Percentiles rank a stretch among this genome's conserved stretches.
These are phyloP conservation scores for Metopolophium dirhodum DNA, from an alignment of 1,140 invertebrate species.

Conservation along the genomic window DNA sequence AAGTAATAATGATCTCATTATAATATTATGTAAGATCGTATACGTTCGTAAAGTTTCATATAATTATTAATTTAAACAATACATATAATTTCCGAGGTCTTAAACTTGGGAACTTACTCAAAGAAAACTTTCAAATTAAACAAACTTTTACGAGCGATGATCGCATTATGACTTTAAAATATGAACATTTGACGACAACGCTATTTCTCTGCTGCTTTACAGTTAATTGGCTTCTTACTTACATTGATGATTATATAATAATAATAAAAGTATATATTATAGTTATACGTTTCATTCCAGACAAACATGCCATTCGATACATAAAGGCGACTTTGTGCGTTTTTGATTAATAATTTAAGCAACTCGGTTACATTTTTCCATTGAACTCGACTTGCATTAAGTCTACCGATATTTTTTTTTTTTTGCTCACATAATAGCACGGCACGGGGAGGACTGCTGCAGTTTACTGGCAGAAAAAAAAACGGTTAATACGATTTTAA, in stretches of 20 bases:
- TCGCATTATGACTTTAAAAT: not conserved
- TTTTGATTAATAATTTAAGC: not conserved
- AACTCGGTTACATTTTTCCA: not conserved
- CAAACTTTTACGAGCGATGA: not conserved
- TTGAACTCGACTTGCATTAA: not conserved
- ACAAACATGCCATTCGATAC: not conserved
- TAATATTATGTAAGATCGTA: not conserved
- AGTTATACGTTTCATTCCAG: not conserved
- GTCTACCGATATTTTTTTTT: not conserved
- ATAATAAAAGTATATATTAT: not conserved
- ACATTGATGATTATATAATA: not conserved
- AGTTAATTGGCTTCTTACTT: not conserved
- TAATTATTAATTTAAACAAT: no score
- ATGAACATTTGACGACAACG: not conserved
- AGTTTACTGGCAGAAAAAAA: not conserved
- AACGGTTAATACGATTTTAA: not conserved
- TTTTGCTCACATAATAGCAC: not conserved
- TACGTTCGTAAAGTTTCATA: not conserved
- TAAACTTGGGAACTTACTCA: not conserved
- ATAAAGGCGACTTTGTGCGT: not conserved
- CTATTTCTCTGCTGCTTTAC: not conserved
- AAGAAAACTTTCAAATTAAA: not conserved
- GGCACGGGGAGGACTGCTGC: accelerated
- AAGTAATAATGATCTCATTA: not conserved
- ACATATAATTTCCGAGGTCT: not conserved